Percentiles rank a stretch among this genome's conserved stretches.
These are phyloP conservation scores for Imbricaverruca yamaguchii DNA, from an alignment of 2,888 invertebrate species.

Conservation along the genomic window DNA sequence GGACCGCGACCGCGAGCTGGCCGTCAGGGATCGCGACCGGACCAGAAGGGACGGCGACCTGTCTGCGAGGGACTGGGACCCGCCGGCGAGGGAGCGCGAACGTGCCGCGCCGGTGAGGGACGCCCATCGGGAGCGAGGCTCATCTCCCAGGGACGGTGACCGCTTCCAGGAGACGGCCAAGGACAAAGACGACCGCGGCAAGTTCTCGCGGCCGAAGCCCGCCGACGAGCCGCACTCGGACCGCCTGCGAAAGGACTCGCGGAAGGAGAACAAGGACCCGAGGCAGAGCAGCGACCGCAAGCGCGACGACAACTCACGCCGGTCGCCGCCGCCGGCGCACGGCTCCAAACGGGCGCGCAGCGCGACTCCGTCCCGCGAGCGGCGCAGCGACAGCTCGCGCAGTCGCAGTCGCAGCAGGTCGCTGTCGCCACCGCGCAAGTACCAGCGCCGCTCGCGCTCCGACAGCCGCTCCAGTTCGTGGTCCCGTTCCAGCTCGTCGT, in stretches of 20 bases:
- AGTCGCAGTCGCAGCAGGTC: neutral
- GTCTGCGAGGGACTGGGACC: conserved; percentile 24
- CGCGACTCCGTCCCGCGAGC: neutral
- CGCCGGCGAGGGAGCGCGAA: conserved; percentile 12
- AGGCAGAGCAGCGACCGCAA: neutral
- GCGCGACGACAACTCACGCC: neutral
- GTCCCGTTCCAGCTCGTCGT: conserved; percentile 29
- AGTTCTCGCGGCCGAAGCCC: conserved; percentile 24
- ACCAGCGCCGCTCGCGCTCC: conserved; percentile 29
- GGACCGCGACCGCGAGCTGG: no score
- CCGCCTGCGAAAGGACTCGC: neutral
- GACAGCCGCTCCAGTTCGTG: conserved; percentile 30
- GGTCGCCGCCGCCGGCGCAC: neutral
- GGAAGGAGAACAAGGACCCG: neutral
- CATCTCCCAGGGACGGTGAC: no score
- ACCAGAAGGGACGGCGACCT: no score
- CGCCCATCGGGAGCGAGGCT: conserved; percentile 28
- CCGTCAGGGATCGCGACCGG: no score
- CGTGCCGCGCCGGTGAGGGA: conserved; percentile 23
- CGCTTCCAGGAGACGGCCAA: no score
- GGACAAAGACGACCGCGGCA: no score
- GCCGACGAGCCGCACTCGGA: neutral
- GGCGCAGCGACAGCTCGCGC: neutral
- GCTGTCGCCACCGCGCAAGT: conserved; percentile 25
- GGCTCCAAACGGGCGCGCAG: neutral